Evolutionary conservation across 2,888 invertebrate species (phyloP).

Genomic region (Xestia xanthographa): DNA sequence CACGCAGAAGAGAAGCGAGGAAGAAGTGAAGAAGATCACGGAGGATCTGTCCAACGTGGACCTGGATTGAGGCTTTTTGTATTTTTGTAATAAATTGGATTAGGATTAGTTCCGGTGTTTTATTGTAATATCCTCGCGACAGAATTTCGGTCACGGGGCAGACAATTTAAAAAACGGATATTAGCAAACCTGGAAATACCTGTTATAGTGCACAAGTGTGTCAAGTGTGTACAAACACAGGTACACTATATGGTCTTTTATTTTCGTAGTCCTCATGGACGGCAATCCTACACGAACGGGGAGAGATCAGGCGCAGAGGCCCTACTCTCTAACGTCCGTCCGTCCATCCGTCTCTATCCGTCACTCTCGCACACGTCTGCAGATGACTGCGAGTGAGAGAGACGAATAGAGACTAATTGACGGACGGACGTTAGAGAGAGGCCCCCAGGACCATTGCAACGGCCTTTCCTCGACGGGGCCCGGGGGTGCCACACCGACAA

Average conservation of each 20-base stretch:
- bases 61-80: conserved; percentile 79
- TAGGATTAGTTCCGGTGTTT: conserved; percentile 39
- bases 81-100: conserved; percentile 60
- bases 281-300: not conserved
- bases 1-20: conserved; percentile 64
- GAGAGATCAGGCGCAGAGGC: not conserved
- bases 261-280: not conserved
- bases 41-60: conserved; percentile 91
- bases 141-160: not conserved
- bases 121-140: not conserved
- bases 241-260: not conserved
- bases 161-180: not conserved
- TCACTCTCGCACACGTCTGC: no score
- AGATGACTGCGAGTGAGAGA: no score
- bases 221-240: not conserved
- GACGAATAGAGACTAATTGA: no score
- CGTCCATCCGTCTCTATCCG: no score
- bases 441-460: no score
- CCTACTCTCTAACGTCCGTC: no score
- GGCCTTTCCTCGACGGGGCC: not conserved
- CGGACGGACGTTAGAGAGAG: no score
- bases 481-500: no score
- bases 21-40: conserved; percentile 88
- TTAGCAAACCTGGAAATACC: not conserved
- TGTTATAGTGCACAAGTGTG: not conserved